Percentiles rank a stretch among this genome's conserved stretches.
Conservation (phyloP, 2,888 invertebrate genomes). For the Ganaspis brasiliensis region DNA sequence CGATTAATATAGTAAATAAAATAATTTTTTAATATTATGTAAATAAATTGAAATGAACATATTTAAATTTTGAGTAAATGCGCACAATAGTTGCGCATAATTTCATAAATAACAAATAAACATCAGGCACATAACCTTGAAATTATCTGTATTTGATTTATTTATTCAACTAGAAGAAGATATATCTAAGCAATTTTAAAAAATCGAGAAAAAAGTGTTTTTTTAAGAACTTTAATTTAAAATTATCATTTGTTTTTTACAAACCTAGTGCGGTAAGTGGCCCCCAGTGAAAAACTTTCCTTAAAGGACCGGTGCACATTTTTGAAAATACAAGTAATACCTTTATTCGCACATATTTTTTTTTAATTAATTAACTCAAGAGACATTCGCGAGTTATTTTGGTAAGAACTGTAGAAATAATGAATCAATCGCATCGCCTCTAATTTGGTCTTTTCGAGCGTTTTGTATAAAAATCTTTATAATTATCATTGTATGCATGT, state of each 20-base stretch:
- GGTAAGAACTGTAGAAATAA: no score
- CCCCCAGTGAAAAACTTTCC: slow-evolving; percentile 36
- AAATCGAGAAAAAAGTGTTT: neutral
- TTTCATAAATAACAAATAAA: neutral
- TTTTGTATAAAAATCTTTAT: no score
- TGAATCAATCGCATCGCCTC: no score
- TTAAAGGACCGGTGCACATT: slow-evolving; percentile 34
- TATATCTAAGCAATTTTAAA: neutral
- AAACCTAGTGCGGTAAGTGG: slow-evolving; percentile 23
- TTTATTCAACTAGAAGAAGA: neutral
- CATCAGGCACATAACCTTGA: slow-evolving; percentile 21
- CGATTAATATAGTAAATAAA: no score
- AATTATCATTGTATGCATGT: no score
- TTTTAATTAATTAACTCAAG: no score
- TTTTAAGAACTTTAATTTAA: neutral
- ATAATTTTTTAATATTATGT: neutral
- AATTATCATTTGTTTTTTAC: neutral
- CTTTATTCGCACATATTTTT: no score
- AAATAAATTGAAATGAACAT: neutral
- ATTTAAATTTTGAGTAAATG: neutral
- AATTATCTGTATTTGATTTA: neutral
- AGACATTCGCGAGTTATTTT: no score
- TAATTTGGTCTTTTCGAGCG: no score
- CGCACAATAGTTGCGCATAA: neutral
- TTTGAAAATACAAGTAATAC: neutral